Evolutionary conservation across 2,113 vertebrate genomes (phyloP).

Genomic region (Mugil cephalus): DNA sequence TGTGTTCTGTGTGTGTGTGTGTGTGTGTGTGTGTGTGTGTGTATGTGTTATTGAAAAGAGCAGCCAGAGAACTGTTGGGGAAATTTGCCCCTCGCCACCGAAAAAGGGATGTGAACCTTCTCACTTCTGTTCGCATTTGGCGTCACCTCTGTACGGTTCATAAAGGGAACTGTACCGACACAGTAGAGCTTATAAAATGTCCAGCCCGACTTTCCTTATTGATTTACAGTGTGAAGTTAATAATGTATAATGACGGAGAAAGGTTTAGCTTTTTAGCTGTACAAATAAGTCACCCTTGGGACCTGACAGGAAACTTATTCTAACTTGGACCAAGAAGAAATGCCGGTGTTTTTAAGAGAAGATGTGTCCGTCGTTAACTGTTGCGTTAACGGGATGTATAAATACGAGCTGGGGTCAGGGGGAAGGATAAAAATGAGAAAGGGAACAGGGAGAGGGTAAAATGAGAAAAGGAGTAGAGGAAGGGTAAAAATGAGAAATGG

Average conservation of each 20-base stretch:
- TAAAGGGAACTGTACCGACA: slow-evolving; percentile 56
- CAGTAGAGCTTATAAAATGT: slow-evolving; percentile 35
- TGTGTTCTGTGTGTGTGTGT: not conserved
- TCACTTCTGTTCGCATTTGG: slow-evolving; percentile 69
- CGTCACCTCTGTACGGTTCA: slow-evolving; percentile 35
- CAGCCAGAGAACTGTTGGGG: slow-evolving; percentile 12
- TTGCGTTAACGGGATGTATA: slow-evolving; percentile 66
- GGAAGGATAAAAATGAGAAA: slow-evolving; percentile 77
- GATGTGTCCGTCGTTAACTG: not conserved
- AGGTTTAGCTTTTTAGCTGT: slow-evolving; percentile 12
- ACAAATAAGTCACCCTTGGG: slow-evolving; percentile 38
- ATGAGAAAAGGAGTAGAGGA: slow-evolving; percentile 79
- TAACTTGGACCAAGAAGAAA: slow-evolving; percentile 16
- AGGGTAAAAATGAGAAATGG: slow-evolving; percentile 86
- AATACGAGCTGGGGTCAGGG: slow-evolving; percentile 73
- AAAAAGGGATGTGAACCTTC: slow-evolving; percentile 80
- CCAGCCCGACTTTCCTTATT: slow-evolving; percentile 10
- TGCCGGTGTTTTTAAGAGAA: slow-evolving; percentile 32
- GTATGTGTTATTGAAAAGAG: not conserved
- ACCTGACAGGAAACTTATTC: slow-evolving; percentile 36
- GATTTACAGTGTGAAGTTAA: slow-evolving; percentile 29
- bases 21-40: not conserved
- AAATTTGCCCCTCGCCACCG: slow-evolving; percentile 54
- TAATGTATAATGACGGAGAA: slow-evolving; percentile 8
- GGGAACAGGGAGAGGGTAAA: slow-evolving; percentile 78